Percentiles rank a stretch among this genome's conserved stretches.
Conservation (phyloP, 2,797 vertebrate genomes). For the Brachymystax lenok region DNA sequence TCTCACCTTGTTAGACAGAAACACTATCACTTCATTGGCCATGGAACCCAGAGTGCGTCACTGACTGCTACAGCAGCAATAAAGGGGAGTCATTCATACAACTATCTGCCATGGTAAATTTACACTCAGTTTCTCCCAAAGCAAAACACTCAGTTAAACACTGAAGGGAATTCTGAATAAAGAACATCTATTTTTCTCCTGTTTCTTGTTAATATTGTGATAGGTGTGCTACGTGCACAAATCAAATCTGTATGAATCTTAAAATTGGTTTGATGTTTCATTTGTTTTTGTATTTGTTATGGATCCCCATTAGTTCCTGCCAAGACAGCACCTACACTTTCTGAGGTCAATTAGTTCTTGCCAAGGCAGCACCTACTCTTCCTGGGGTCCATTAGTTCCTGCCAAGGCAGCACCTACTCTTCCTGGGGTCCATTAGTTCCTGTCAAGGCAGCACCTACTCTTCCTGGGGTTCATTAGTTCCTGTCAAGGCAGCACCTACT, state of each 20-base stretch:
- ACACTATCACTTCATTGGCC: background rate
- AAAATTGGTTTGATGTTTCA: background rate
- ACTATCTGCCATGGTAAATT: background rate
- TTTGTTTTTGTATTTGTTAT: too few species aligned
- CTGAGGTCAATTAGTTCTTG: too few species aligned
- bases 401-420: too few species aligned
- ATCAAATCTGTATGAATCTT: background rate
- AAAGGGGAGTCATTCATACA: constrained; percentile 5
- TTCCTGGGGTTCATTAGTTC: too few species aligned
- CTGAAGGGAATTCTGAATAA: background rate
- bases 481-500: too few species aligned
- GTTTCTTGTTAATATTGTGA: background rate
- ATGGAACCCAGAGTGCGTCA: constrained; percentile 3
- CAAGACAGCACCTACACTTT: too few species aligned
- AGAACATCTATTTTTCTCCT: background rate
- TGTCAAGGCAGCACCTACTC: too few species aligned
- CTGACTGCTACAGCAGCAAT: background rate
- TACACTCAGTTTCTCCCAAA: background rate
- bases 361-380: too few species aligned
- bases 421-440: too few species aligned
- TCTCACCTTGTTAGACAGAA: constrained; percentile 1
- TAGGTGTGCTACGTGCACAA: background rate
- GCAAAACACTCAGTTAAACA: background rate
- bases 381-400: too few species aligned
- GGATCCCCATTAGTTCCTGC: too few species aligned